Evolutionary conservation across 1,140 invertebrate species (phyloP).

Genomic region (Bombus pyrosoma): DNA sequence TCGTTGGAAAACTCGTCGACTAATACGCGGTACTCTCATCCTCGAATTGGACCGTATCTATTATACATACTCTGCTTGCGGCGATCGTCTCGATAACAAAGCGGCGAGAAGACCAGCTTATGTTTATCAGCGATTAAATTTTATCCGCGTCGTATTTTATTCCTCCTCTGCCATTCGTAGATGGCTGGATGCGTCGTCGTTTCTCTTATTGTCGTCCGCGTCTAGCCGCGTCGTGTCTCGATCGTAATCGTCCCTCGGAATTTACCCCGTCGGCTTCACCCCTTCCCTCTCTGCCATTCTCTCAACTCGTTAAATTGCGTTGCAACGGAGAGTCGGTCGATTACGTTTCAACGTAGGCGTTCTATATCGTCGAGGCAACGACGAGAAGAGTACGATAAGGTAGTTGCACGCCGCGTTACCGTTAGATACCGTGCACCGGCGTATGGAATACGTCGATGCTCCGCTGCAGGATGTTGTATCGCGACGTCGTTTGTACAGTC

Average conservation of each 20-base stretch:
- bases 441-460: no score
- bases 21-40: not conserved
- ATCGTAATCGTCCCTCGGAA: constrained; percentile 45
- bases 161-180: fast-evolving
- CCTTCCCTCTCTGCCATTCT: not conserved
- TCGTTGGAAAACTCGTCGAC: not conserved
- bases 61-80: not conserved
- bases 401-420: not conserved
- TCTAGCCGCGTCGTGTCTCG: constrained; percentile 23
- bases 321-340: constrained; percentile 26
- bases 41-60: not conserved
- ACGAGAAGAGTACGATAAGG: constrained; percentile 5
- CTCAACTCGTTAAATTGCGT: constrained; percentile 57
- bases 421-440: not conserved
- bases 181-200: not conserved
- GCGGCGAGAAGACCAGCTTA: not conserved
- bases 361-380: not conserved
- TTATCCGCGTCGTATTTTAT: constrained; percentile 32
- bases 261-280: not conserved
- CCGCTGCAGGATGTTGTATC: not conserved
- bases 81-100: constrained; percentile 6
- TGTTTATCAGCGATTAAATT: constrained; percentile 60
- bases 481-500: constrained; percentile 22
- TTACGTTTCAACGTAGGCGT: not conserved
- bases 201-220: constrained; percentile 8